Percentiles rank a stretch among this genome's conserved stretches.
Evolutionary conservation across 1,140 invertebrate genomes (phyloP).

Genomic region (Drosophila obscura): DNA sequence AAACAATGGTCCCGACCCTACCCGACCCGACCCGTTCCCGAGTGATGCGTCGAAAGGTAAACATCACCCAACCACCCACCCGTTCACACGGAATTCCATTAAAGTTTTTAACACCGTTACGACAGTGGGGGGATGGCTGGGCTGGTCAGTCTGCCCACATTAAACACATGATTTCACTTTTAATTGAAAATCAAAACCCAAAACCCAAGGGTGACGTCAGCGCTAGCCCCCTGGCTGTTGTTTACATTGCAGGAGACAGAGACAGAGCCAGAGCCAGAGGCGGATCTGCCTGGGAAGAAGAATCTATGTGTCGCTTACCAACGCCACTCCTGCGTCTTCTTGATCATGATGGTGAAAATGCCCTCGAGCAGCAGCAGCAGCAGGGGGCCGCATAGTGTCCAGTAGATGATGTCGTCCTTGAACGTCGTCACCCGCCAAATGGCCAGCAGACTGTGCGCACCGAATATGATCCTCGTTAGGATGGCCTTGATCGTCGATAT

Average conservation of each 20-base stretch:
- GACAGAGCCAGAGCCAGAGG: background rate
- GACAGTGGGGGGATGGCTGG: slow-evolving; percentile 23
- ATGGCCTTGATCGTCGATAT: slow-evolving; percentile 92
- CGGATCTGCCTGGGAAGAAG: no score
- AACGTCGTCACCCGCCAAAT: slow-evolving; percentile 92
- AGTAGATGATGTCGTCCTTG: slow-evolving; percentile 89
- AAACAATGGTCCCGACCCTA: slow-evolving; percentile 39
- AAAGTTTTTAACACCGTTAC: slow-evolving; percentile 74
- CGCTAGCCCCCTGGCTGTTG: slow-evolving; percentile 54
- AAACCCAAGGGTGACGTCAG: slow-evolving; percentile 75
- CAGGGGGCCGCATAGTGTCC: slow-evolving; percentile 91
- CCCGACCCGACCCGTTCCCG: slow-evolving; percentile 2
- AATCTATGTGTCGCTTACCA: slow-evolving; percentile 86
- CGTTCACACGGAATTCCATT: slow-evolving; percentile 67
- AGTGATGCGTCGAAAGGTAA: slow-evolving; percentile 74
- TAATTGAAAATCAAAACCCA: slow-evolving; percentile 84
- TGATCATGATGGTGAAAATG: slow-evolving; percentile 93
- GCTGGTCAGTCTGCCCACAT: slow-evolving; percentile 46
- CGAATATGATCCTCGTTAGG: slow-evolving; percentile 91
- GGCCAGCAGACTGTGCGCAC: slow-evolving; percentile 90
- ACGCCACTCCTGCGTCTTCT: slow-evolving; percentile 94
- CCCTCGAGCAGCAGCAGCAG: slow-evolving; percentile 91
- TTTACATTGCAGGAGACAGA: slow-evolving; percentile 69
- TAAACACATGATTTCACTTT: slow-evolving; percentile 83
- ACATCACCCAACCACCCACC: slow-evolving; percentile 45